These are phyloP conservation scores for Paguma larvata DNA, from an alignment of 2,797 vertebrate genomes.

Conservation along the genomic window DNA sequence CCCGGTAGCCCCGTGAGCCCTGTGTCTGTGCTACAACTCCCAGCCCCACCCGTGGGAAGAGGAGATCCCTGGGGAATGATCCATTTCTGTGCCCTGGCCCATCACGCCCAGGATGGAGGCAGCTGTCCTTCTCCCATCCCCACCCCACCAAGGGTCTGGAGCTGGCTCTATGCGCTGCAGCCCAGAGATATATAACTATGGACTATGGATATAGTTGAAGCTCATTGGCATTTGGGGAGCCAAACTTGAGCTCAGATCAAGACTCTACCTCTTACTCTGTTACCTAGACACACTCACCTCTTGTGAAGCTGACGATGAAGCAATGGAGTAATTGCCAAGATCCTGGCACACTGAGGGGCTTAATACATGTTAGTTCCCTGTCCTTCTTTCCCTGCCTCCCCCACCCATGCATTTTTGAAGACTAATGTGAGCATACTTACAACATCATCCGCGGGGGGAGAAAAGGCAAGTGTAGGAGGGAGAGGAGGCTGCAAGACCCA, in stretches of 20 bases:
- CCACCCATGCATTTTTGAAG: neutral
- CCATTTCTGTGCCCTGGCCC: neutral
- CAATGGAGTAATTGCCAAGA: neutral
- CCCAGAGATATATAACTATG: neutral
- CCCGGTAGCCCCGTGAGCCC: neutral
- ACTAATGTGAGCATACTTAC: neutral
- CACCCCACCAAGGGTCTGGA: neutral
- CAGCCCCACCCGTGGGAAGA: neutral
- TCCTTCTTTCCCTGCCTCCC: neutral
- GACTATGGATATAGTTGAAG: fast-evolving
- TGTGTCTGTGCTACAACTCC: neutral
- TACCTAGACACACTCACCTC: neutral
- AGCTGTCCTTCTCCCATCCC: neutral
- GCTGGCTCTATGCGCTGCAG: no score
- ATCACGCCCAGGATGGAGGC: no score
- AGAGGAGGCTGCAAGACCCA: neutral
- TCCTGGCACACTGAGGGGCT: neutral
- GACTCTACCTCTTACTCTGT: neutral
- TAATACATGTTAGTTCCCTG: no score
- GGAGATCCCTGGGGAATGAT: no score
- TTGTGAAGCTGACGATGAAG: neutral
- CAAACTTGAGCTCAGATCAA: neutral
- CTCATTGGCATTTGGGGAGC: fast-evolving
- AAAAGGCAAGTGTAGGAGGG: neutral
- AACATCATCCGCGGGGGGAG: neutral